Conservation (phyloP, 35 echinoderm and acorn worm genomes). For the Stichopus chloronotus region DNA sequence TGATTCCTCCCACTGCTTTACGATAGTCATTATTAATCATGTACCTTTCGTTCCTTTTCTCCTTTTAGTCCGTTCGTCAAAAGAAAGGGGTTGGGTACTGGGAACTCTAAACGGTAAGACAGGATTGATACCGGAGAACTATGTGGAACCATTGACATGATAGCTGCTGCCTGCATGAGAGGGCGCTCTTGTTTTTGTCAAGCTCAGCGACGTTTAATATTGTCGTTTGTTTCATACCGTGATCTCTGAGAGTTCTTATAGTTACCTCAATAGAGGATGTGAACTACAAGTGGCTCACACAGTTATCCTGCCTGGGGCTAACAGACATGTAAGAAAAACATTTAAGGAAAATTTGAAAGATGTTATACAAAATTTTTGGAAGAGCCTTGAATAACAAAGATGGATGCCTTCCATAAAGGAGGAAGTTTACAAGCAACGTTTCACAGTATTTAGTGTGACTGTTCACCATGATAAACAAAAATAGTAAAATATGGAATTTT, state of each 20-base stretch:
- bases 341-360: neutral
- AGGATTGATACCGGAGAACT: conserved; percentile 95
- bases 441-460: too few relatives aligned
- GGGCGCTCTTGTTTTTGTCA: neutral
- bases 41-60: neutral
- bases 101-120: conserved; percentile 96
- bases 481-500: too few relatives aligned
- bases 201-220: neutral
- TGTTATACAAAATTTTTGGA: neutral
- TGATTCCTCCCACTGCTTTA: too few relatives aligned
- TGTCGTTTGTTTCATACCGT: neutral
- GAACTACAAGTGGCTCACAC: neutral
- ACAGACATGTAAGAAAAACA: neutral
- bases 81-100: conserved; percentile 92
- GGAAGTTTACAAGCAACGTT: neutral
- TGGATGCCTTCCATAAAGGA: neutral
- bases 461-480: too few relatives aligned
- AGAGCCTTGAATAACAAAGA: neutral
- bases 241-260: neutral
- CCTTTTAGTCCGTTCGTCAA: conserved; percentile 84
- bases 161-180: neutral
- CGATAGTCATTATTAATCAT: too few relatives aligned
- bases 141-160: conserved; percentile 86
- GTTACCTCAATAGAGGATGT: neutral
- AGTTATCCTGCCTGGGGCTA: neutral